A percentile compares a stretch with the other conserved stretches of the same genome.
Evolutionary conservation across 2,797 vertebrate species (phyloP).

Genomic region (Eutrigla gurnardus): DNA sequence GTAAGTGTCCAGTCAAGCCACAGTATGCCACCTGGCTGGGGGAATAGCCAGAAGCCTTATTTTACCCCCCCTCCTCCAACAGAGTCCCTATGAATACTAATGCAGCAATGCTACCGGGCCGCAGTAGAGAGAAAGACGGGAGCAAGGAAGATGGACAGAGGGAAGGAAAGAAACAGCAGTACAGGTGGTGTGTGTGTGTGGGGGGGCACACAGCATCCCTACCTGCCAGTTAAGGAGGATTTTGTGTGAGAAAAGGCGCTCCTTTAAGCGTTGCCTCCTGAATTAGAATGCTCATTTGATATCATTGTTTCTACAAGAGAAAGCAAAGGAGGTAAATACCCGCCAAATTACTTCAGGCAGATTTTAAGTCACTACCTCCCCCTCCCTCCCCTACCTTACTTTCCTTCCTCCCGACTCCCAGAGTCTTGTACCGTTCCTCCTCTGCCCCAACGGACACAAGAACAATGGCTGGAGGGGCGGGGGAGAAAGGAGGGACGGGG

Average conservation of each 20-base stretch:
- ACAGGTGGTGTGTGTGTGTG: not conserved
- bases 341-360: slow-evolving; percentile 74
- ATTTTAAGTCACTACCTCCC: slow-evolving; percentile 74
- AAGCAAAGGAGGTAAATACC: slow-evolving; percentile 5
- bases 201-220: slow-evolving; percentile 34
- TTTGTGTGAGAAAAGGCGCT: slow-evolving; percentile 78
- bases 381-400: not conserved
- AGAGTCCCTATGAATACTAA: slow-evolving; percentile 72
- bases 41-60: slow-evolving; percentile 67
- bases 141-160: slow-evolving; percentile 43
- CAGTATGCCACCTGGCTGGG: slow-evolving; percentile 72
- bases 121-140: slow-evolving; percentile 45
- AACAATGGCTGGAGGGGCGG: slow-evolving; percentile 50
- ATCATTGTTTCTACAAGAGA: slow-evolving; percentile 34
- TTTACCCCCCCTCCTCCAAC: slow-evolving; percentile 41
- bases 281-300: slow-evolving; percentile 88
- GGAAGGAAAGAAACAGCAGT: slow-evolving; percentile 15
- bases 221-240: slow-evolving; percentile 84
- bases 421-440: slow-evolving; percentile 34
- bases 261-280: slow-evolving; percentile 82
- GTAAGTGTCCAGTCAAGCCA: slow-evolving; percentile 59
- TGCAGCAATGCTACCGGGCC: slow-evolving; percentile 51
- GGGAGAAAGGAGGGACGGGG: slow-evolving; percentile 56
- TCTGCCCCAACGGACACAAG: slow-evolving; percentile 44
- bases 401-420: slow-evolving; percentile 23